phyloP scores from a whole-genome alignment of 2,797 vertebrate genomes.

The Florisuga fusca region DNA sequence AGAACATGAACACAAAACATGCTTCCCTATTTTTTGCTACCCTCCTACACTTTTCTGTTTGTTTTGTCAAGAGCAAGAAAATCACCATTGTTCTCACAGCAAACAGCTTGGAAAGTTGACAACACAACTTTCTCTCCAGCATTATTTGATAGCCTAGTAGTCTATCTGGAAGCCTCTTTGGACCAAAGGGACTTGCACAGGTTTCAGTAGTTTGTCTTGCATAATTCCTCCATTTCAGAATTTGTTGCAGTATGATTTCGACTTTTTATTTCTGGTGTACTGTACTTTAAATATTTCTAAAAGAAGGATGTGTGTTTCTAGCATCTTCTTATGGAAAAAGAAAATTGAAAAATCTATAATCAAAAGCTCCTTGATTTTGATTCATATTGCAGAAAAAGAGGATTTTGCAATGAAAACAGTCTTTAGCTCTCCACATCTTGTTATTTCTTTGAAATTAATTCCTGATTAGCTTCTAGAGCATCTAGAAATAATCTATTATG shows the following conservation, averaged over 20 bases:
- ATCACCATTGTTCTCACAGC: background rate
- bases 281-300: background rate
- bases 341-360: background rate
- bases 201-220: background rate
- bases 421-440: background rate
- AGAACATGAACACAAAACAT: background rate
- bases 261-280: background rate
- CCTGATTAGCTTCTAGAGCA: background rate
- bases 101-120: background rate
- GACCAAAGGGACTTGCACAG: background rate
- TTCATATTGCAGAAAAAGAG: background rate
- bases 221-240: background rate
- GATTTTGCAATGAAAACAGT: background rate
- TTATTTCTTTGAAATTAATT: background rate
- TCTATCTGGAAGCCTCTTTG: background rate
- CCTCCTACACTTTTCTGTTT: background rate
- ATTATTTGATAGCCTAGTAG: background rate
- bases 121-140: background rate
- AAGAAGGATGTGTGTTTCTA: background rate
- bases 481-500: background rate
- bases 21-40: background rate
- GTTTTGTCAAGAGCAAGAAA: background rate
- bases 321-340: background rate
- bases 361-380: background rate
- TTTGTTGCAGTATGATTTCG: background rate